Base-by-base conservation (phyloP, 2,888 invertebrate species). In the Campoplex nolae region DNA sequence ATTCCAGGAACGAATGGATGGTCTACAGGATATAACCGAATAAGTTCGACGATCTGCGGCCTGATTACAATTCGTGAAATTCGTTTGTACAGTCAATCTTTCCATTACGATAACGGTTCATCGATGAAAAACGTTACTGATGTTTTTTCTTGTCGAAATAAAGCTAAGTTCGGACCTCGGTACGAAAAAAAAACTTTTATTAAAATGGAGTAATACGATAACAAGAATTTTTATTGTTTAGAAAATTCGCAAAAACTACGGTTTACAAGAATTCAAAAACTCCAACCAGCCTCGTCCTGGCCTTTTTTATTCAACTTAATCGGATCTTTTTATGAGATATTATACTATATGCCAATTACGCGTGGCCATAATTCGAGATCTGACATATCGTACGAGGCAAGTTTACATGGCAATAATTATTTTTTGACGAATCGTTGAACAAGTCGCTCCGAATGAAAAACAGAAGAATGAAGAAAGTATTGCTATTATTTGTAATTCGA, bases 341-440 rank as follows among this genome's bases (percentile, higher is more conserved):
- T 76, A 9, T 16, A 77, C 65, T 77, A 35, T 77, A 65, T 9
- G n/a, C 28, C 42, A 58, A 75, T 38, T 11, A 58, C n/a, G 56
- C 9, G 32, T 42, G 62, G 56, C 11, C 28, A 48, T 65, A 65
- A 79, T 80, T n/a, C 68, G 38, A 51, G 23, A 51, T 7, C n/a
- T 56, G 28, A 45, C 28, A 23, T 45, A 58, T 76, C 48, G 23
- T n/a, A 83, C 83, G 77, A 83, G 38, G 54, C 51, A 16, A 70
- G 11, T 68, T 51, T n/a, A 32, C 2, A 28, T 68, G 35, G 70
- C 70, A 68, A 76, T 70, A 70, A 62, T 83, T 62, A 71, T 77
- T 76, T 48, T 6, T 83, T 38, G 38, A 76, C 58, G 76, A 83
- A 70, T 83, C 75, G 68, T 42, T 82, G 68, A 35, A 68, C 68